Evolutionary conservation across 1,140 invertebrate genomes (phyloP), one percentile per base, ranked within the genome.

Genomic region (Micrasema minimum): DNA sequence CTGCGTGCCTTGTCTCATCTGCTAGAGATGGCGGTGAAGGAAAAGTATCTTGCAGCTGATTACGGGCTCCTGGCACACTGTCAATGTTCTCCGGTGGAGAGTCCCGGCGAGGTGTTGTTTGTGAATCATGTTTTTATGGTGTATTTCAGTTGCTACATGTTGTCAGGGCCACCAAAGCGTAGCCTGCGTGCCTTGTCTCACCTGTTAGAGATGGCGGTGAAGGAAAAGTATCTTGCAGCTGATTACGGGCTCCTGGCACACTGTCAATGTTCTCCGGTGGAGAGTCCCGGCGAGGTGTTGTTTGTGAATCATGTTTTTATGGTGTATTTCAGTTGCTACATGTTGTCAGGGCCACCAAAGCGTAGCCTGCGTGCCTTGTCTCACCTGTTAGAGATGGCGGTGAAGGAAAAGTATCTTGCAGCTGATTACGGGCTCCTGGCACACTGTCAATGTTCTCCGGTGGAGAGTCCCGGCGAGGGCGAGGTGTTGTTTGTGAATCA

Each of bases 61-160:
- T 92, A 91, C 74, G 86, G 85, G 66, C 76, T 92, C 12, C 76
- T 88, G 14, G 90, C 85, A 0, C 89, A 90, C 75, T 80, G 89
- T 18, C 90, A 91, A 78, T 73, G 89, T 0, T 81, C 80, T 26
- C 79, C 83, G 1, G 90, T 89, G 0, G 71, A 85, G 9, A 91
- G 90, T 77, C 90, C 90, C 0, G 90, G 90, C 0, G 81, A 87
- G 10, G 82, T 80, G 1, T 75, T 91, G 0, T 89, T 78, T 72
- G 74, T 82, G 7, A 81, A 87, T 5, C 45, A 38, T 43, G 10
- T 2, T 43, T 6, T 16, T 45, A 6, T 51, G 14, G n/a, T n/a
- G n/a, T 22, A n/a, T 23, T 51, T 20, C 2, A 20, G 48, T 7
- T 68, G 48, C 12, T 51, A 51, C 50, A 86, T 81, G 45, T 80